These are phyloP conservation scores for Anseranas semipalmata DNA, from an alignment of 2,113 vertebrate genomes.

Conservation along the genomic window DNA sequence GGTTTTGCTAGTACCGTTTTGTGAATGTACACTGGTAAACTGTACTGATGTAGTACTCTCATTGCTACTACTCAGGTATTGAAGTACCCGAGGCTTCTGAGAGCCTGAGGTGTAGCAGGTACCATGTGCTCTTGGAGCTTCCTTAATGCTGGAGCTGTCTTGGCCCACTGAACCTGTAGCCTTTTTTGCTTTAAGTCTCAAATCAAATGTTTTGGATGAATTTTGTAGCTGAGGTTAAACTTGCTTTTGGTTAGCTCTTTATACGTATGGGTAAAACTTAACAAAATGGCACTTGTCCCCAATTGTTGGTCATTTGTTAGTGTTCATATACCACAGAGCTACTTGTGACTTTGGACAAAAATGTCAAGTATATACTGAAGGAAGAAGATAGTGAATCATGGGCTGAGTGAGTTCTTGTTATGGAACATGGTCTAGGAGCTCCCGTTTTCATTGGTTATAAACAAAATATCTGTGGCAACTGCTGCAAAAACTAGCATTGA, in stretches of 20 bases:
- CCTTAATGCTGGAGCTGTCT: not conserved
- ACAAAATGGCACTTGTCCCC: not conserved
- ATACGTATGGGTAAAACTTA: not conserved
- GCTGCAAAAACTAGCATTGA: not conserved
- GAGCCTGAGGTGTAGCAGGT: not conserved
- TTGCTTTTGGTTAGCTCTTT: not conserved
- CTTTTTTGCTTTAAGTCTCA: not conserved
- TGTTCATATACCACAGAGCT: not conserved
- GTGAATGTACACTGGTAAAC: not conserved
- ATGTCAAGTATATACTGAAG: not conserved
- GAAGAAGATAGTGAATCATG: not conserved
- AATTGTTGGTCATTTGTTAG: not conserved
- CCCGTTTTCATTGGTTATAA: not conserved
- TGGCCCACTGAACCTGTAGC: not conserved
- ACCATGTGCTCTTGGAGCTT: not conserved
- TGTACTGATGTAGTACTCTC: not conserved
- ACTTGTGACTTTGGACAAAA: not conserved
- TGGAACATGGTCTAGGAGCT: not conserved
- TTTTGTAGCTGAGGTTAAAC: not conserved
- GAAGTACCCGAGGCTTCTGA: not conserved
- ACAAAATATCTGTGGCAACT: constrained; percentile 41
- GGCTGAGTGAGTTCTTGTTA: not conserved
- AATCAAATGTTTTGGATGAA: not conserved
- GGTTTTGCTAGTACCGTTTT: not conserved
- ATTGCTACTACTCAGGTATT: not conserved